Percentiles rank a stretch among this genome's conserved stretches.
Conservation (phyloP, 1,140 invertebrate genomes). For the Caerostris darwini region DNA sequence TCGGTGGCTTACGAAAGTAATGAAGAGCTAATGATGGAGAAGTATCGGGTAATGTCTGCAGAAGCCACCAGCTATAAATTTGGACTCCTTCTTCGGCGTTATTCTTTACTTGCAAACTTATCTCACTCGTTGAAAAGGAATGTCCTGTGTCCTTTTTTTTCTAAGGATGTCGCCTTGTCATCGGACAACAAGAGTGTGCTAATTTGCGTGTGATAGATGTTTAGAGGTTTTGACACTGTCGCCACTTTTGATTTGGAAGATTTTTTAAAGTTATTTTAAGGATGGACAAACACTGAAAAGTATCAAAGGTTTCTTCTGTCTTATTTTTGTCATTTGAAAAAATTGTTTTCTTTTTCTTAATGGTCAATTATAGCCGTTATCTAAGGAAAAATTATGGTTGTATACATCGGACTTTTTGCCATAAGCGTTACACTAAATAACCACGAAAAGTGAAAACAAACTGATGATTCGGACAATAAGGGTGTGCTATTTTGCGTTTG, state of each 20-base stretch:
- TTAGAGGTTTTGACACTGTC: neutral
- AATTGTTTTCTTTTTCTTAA: no score
- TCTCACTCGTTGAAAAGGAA: neutral
- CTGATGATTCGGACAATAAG: no score
- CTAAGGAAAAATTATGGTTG: no score
- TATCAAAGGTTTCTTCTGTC: no score
- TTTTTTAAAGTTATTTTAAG: no score
- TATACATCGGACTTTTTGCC: no score
- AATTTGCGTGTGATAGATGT: neutral
- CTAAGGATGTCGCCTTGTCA: neutral
- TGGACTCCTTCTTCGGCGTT: neutral
- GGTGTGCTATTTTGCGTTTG: no score
- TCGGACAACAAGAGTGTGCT: neutral
- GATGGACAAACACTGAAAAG: no score
- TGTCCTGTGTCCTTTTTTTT: neutral
- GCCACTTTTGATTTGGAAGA: neutral
- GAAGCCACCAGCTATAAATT: conserved; percentile 63
- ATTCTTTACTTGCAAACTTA: conserved; percentile 41
- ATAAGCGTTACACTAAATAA: no score
- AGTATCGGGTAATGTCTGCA: conserved; percentile 67
- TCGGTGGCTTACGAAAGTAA: conserved; percentile 41
- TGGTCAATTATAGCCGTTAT: no score
- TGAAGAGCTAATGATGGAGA: conserved; percentile 68
- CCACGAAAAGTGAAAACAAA: no score
- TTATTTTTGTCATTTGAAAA: no score